Percentiles rank a stretch among this genome's conserved stretches.
phyloP scores from a whole-genome alignment of 2,113 vertebrate genomes.

The Cryptomyrus ogoouensis region DNA sequence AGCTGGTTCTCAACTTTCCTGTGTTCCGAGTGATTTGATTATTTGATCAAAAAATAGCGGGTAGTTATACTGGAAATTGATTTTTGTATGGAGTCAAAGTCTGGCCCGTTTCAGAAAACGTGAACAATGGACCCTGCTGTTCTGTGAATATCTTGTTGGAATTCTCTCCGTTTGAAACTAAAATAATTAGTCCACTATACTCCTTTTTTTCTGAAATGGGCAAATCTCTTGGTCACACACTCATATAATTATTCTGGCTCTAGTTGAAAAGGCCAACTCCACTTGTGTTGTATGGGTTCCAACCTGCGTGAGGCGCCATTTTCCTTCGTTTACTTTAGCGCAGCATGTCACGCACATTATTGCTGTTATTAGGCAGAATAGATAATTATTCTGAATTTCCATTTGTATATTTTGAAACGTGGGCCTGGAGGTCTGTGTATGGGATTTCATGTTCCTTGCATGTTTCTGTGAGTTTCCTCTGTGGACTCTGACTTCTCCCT shows the following conservation, averaged over 20 bases:
- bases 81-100: background rate
- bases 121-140: conserved; percentile 2
- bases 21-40: background rate
- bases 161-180: background rate
- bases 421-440: background rate
- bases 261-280: conserved; percentile 31
- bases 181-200: conserved; percentile 9
- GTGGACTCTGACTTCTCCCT: background rate
- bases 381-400: conserved; percentile 41
- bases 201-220: background rate
- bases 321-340: conserved; percentile 7
- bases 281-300: conserved; percentile 17
- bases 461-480: background rate
- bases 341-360: conserved; percentile 37
- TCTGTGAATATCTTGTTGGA: background rate
- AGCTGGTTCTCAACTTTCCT: background rate
- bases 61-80: background rate
- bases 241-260: conserved; percentile 26
- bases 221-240: background rate
- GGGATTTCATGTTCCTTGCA: background rate
- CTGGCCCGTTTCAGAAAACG: background rate
- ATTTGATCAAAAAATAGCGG: conserved; percentile 1
- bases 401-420: conserved; percentile 12
- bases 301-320: background rate
- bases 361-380: conserved; percentile 26